These are phyloP conservation scores for Pentamera pediparva DNA, from an alignment of 53 echinoderm and acorn worm genomes.

Conservation along the genomic window DNA sequence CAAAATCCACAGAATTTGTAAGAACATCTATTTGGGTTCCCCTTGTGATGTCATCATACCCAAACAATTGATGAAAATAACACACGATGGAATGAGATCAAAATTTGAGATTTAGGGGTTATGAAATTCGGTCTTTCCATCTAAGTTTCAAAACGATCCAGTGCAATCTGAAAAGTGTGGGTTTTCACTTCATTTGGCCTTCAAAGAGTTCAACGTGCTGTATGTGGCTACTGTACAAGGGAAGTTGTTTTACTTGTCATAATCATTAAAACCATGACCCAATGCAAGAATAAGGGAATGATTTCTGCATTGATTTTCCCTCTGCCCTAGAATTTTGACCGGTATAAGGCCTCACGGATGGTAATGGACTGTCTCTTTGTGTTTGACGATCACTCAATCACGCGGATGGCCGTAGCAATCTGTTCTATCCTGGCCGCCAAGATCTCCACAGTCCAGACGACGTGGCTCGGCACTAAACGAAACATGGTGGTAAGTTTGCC, in stretches of 20 bases:
- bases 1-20: no score
- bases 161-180: no score
- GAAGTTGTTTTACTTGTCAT: not conserved
- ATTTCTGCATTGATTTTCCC: not conserved
- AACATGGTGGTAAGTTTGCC: conserved; percentile 89
- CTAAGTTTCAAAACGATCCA: no score
- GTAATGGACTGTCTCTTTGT: conserved; percentile 98
- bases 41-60: no score
- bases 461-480: conserved; percentile 83
- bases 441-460: conserved; percentile 95
- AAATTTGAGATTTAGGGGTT: no score
- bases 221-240: not conserved
- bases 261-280: not conserved
- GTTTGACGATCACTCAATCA: conserved; percentile 94
- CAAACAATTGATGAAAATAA: no score
- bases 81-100: no score
- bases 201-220: no score
- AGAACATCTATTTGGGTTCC: no score
- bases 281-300: not conserved
- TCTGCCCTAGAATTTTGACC: conserved; percentile 79
- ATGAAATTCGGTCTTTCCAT: no score
- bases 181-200: no score
- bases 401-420: conserved; percentile 91
- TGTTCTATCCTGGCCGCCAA: conserved; percentile 96
- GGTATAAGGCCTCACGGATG: conserved; percentile 95